Base-by-base conservation (phyloP, 2,888 invertebrate species). In the Drosophila prolongata region DNA sequence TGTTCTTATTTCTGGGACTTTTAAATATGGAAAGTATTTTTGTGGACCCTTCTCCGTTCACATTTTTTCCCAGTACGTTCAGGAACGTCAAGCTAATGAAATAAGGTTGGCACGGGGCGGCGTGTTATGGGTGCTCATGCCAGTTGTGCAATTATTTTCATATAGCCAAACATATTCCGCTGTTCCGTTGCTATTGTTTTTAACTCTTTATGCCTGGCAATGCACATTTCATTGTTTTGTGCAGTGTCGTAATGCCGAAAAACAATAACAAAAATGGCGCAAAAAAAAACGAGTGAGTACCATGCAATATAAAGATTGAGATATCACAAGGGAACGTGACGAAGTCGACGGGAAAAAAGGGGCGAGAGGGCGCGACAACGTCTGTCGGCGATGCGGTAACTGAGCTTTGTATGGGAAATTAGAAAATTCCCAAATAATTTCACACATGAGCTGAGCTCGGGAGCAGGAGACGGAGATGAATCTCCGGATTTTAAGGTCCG, bases 71-170 rank as follows among this genome's bases (percentile, higher is more conserved):
- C 54, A 74, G 62, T 83, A 86, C 76, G 87, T 58, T 75, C 34
- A 80, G 81, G 76, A 83, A 84, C 84, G 84, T 50, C 47, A 47
- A 30, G 16, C 58, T n/a, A 44, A 44, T 34, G 24, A 57, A 37
- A 27, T 44, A n/a, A 11, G 10, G 10, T 2, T 8, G 13, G 27
- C 16, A 16, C 8, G 58, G 43, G 35, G 61, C 57, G 56, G 69
- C 59, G 61, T 58, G 75, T 60, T 68, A 54, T 55, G 75, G 77
- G 57, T 38, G 76, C 65, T 82, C 77, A 67, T 75, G 78, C 80
- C 79, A 86, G 83, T 86, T 86, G 78, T 86, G 83, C 83, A 88
- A 88, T 88, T 88, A 83, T 88, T 83, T 87, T 81, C 80, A 80
- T 80, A 87, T 52, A 60, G 62, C 19, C 40, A 40, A 60, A 60